Evolutionary conservation across 1,140 invertebrate species (phyloP).

Genomic region (Sycophila sp.): DNA sequence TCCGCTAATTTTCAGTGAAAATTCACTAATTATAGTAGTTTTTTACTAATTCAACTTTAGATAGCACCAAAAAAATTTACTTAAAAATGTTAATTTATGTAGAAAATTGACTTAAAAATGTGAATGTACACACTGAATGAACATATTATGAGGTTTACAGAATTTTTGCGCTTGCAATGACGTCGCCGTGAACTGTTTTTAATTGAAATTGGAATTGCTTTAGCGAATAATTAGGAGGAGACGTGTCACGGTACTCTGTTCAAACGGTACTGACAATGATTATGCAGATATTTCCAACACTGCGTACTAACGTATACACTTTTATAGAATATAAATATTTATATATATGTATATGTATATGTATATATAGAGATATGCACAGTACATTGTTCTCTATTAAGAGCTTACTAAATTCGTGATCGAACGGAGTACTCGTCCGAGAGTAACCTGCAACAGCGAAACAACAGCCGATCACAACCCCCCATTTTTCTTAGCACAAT

Average conservation of each 20-base stretch:
- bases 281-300: constrained; percentile 26
- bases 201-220: too few relatives aligned
- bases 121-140: too few relatives aligned
- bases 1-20: too few relatives aligned
- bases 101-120: too few relatives aligned
- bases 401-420: constrained; percentile 67
- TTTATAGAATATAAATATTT: constrained; percentile 49
- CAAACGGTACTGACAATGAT: not conserved
- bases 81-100: too few relatives aligned
- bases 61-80: too few relatives aligned
- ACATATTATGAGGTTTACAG: too few relatives aligned
- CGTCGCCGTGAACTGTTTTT: too few relatives aligned
- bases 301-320: not conserved
- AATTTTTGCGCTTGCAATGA: too few relatives aligned
- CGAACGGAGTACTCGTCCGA: constrained; percentile 67
- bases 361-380: constrained; percentile 53
- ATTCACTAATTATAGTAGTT: too few relatives aligned
- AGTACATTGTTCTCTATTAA: constrained; percentile 60
- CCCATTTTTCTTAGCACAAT: constrained; percentile 40
- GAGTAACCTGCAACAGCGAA: constrained; percentile 67
- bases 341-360: constrained; percentile 42
- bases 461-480: constrained; percentile 63
- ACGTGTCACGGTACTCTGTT: not conserved
- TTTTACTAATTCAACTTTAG: too few relatives aligned
- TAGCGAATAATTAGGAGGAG: too few relatives aligned